Evolutionary conservation across 2,797 vertebrate genomes (phyloP).

Genomic region (Nyctibius grandis): DNA sequence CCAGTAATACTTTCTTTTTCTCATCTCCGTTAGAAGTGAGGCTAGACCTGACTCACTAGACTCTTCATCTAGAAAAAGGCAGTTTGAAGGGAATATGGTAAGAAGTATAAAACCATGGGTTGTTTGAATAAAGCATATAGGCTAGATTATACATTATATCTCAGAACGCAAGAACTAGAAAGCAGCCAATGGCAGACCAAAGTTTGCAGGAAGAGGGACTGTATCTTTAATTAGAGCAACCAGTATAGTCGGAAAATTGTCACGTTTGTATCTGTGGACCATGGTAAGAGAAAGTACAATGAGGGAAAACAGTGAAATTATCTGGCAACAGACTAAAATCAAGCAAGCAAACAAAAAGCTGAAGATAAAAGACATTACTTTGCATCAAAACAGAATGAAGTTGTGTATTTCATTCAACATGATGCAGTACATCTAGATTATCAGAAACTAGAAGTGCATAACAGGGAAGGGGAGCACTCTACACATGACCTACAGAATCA

Average conservation of each 20-base stretch:
- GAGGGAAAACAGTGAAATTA: neutral
- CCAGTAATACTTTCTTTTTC: neutral
- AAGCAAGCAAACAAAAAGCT: neutral
- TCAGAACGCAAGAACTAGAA: neutral
- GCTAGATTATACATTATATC: neutral
- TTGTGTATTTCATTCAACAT: neutral
- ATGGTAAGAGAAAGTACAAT: neutral
- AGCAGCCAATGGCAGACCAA: neutral
- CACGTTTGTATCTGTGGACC: neutral
- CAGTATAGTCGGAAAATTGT: neutral
- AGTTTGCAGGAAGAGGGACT: neutral
- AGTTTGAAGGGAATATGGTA: neutral
- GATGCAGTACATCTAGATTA: neutral
- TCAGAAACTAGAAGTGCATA: neutral
- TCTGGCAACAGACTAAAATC: neutral
- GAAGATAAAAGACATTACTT: neutral
- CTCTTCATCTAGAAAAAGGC: neutral
- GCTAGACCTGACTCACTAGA: neutral
- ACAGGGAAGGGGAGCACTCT: neutral
- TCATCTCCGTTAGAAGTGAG: neutral
- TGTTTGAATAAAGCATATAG: neutral
- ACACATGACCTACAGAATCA: fast-evolving
- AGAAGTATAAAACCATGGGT: neutral
- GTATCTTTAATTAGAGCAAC: neutral
- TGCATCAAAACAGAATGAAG: neutral